A percentile compares a stretch with the other conserved stretches of the same genome.
Conservation (phyloP, 2,888 invertebrate species). For the Lithophane semibrunnea region DNA sequence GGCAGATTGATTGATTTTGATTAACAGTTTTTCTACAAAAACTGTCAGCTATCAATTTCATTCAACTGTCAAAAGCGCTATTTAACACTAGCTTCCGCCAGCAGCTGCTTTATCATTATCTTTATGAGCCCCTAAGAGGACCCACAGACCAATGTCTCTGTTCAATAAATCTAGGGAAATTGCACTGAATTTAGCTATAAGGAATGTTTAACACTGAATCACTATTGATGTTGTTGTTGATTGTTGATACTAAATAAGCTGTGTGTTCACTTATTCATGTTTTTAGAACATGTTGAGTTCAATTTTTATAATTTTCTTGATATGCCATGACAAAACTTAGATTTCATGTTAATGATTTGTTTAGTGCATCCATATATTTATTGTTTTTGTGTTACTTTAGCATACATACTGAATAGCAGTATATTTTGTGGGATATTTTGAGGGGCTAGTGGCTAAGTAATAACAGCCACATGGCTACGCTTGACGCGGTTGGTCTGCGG, state of each 20-base stretch:
- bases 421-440: too few relatives aligned
- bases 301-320: not conserved
- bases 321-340: not conserved
- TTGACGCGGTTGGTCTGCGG: too few relatives aligned
- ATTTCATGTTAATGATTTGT: slow-evolving; percentile 1
- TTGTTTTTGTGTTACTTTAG: not conserved
- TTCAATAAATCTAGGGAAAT: not conserved
- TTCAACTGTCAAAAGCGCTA: too few relatives aligned
- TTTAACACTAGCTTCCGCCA: too few relatives aligned
- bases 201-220: slow-evolving; percentile 11
- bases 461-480: not conserved
- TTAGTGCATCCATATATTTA: slow-evolving; percentile 27
- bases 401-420: not conserved
- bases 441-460: too few relatives aligned
- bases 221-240: slow-evolving; percentile 10
- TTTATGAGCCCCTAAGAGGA: too few relatives aligned
- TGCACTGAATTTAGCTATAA: slow-evolving; percentile 21
- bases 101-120: too few relatives aligned
- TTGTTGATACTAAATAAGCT: slow-evolving; percentile 1
- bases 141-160: not conserved
- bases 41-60: too few relatives aligned
- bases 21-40: too few relatives aligned
- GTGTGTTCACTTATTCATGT: not conserved
- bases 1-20: too few relatives aligned
- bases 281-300: slow-evolving; percentile 2